Percentiles rank a stretch among this genome's conserved stretches.
These are phyloP conservation scores for Gymnoscopelus braueri DNA, from an alignment of 2,797 vertebrate genomes.

Conservation along the genomic window DNA sequence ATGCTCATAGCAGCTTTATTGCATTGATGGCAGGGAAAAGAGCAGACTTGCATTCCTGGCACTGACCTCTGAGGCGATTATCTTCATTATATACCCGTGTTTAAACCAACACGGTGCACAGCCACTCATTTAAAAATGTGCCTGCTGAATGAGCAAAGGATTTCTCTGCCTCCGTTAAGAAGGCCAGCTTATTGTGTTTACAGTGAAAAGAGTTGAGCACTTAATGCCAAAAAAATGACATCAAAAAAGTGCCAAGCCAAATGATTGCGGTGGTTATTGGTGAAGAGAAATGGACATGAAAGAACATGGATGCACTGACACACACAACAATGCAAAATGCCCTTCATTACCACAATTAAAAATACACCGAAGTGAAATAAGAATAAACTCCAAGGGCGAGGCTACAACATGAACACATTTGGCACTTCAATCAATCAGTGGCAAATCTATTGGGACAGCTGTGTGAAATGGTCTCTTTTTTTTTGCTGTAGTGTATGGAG, in stretches of 20 bases:
- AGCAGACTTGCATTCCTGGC: slow-evolving; percentile 46
- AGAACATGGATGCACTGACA: not conserved
- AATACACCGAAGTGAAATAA: no score
- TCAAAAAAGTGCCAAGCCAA: slow-evolving; percentile 31
- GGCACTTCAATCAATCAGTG: no score
- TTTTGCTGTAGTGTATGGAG: no score
- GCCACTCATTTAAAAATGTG: slow-evolving; percentile 22
- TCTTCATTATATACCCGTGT: slow-evolving; percentile 39
- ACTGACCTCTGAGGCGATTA: slow-evolving; percentile 44
- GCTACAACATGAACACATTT: no score
- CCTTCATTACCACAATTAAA: no score
- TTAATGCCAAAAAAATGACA: slow-evolving; percentile 44
- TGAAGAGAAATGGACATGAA: slow-evolving; percentile 12
- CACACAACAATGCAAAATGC: not conserved
- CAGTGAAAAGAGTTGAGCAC: slow-evolving; percentile 40
- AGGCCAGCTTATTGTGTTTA: slow-evolving; percentile 36
- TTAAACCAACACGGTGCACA: slow-evolving; percentile 44
- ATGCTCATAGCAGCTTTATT: slow-evolving; percentile 46
- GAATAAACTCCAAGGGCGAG: no score
- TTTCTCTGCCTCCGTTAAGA: slow-evolving; percentile 33
- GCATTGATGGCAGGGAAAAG: slow-evolving; percentile 31
- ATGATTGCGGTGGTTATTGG: slow-evolving; percentile 43
- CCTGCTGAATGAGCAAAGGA: slow-evolving; percentile 16
- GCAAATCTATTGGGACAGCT: no score
- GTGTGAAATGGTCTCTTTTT: no score